A percentile compares a stretch with the other conserved stretches of the same genome.
These are phyloP conservation scores for Doryteuthis pealeii DNA, from an alignment of 1,140 invertebrate genomes.

Conservation along the genomic window DNA sequence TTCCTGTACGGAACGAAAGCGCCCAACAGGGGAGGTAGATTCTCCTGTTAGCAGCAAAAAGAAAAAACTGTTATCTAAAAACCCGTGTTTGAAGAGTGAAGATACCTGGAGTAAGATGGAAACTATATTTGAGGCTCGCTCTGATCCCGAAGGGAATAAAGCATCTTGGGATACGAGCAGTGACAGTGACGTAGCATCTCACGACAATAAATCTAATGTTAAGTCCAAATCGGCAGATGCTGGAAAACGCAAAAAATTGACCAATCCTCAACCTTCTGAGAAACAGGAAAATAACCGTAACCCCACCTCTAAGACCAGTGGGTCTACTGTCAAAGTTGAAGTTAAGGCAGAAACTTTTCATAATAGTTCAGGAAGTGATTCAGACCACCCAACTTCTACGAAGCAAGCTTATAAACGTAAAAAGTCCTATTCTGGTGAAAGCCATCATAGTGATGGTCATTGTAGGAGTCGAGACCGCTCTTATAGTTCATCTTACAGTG, in stretches of 20 bases:
- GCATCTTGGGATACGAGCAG: constrained; percentile 56
- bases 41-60: neutral
- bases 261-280: neutral
- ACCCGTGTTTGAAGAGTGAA: constrained; percentile 13
- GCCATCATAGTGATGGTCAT: constrained; percentile 24
- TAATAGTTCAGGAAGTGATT: constrained; percentile 1
- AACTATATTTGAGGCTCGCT: constrained; percentile 41
- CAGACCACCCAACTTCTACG: constrained; percentile 11
- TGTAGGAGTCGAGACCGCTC: constrained; percentile 33
- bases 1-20: neutral
- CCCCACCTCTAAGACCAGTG: neutral
- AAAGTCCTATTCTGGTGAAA: constrained; percentile 22
- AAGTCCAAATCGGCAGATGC: constrained; percentile 24
- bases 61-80: neutral
- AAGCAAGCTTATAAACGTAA: constrained; percentile 25
- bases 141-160: constrained; percentile 41
- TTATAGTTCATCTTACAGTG: constrained; percentile 43
- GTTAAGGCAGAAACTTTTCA: neutral
- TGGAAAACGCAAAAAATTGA: constrained; percentile 21
- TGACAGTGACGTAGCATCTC: constrained; percentile 48
- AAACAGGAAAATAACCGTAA: neutral
- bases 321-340: neutral
- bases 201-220: constrained; percentile 20
- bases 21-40: neutral
- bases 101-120: constrained; percentile 55